Percentiles rank a stretch among this genome's conserved stretches.
Conservation (phyloP, 2,888 invertebrate genomes). For the Meiosimyza platycephala region DNA sequence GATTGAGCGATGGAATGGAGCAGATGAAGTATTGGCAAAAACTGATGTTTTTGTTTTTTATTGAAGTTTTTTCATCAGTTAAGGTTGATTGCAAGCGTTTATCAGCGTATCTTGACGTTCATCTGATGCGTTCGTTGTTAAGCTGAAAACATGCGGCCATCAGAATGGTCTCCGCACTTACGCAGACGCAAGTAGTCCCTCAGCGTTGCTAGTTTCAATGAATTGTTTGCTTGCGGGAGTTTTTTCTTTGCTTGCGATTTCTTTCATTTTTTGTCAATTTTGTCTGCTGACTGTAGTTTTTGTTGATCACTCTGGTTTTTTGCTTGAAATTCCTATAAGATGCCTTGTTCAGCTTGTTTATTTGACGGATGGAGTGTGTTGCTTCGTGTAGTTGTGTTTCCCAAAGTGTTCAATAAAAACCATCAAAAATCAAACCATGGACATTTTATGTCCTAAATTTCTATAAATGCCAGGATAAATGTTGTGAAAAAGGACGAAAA, state of each 20-base stretch:
- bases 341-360: background rate
- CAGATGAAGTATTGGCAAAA: background rate
- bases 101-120: slow-evolving; percentile 20
- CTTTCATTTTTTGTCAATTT: slow-evolving; percentile 12
- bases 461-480: slow-evolving; percentile 31
- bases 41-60: slow-evolving; percentile 29
- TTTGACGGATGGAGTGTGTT: slow-evolving; percentile 34
- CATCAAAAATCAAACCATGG: slow-evolving; percentile 11
- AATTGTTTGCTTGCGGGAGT: background rate
- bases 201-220: slow-evolving; percentile 1
- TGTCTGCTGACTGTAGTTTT: slow-evolving; percentile 25
- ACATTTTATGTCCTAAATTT: slow-evolving; percentile 33
- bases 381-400: slow-evolving; percentile 25
- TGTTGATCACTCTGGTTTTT: slow-evolving; percentile 15
- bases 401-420: slow-evolving; percentile 23
- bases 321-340: background rate
- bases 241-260: background rate
- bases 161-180: slow-evolving; percentile 8
- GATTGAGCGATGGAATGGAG: background rate
- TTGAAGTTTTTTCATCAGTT: background rate
- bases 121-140: background rate
- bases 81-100: slow-evolving; percentile 2
- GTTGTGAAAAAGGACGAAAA: slow-evolving; percentile 3
- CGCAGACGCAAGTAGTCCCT: slow-evolving; percentile 20
- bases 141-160: background rate